Evolutionary conservation across 2,888 invertebrate species (phyloP).

Genomic region (Drosophila macrospina): DNA sequence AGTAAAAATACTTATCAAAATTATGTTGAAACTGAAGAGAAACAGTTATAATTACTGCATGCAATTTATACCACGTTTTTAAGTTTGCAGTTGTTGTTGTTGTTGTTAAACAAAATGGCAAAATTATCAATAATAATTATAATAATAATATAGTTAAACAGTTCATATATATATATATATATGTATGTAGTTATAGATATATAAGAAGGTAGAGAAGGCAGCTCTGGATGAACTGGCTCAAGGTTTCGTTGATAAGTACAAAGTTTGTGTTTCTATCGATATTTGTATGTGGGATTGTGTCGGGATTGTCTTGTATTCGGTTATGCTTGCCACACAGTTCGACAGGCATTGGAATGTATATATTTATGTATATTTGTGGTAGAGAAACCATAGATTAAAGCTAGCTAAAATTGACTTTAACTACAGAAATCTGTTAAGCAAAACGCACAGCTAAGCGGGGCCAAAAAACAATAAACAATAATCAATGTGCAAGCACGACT

Average conservation of each 20-base stretch:
- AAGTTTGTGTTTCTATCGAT: conserved; percentile 17
- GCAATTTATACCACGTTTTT: conserved; percentile 58
- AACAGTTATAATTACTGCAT: conserved; percentile 52
- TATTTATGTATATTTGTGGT: background rate
- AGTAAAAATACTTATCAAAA: conserved; percentile 75
- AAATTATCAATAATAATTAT: conserved; percentile 43
- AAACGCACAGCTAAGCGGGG: conserved; percentile 56
- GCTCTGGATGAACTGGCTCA: conserved; percentile 34
- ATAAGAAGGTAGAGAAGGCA: conserved; percentile 27
- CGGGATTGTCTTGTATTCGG: conserved; percentile 64
- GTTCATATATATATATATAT: conserved; percentile 15
- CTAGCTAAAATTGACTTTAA: conserved; percentile 74
- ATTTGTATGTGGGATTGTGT: conserved; percentile 13
- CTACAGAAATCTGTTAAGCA: conserved; percentile 61
- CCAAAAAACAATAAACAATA: conserved; percentile 58
- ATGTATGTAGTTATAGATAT: conserved; percentile 14
- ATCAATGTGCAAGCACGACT: conserved; percentile 56
- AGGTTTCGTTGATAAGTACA: conserved; percentile 57
- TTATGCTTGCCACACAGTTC: conserved; percentile 54
- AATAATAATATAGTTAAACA: conserved; percentile 26
- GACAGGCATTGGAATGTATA: conserved; percentile 67
- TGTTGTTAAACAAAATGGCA: conserved; percentile 60
- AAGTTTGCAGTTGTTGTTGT: conserved; percentile 39
- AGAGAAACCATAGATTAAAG: conserved; percentile 61
- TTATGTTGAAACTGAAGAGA: conserved; percentile 55